Evolutionary conservation across 2,797 vertebrate genomes (phyloP), one percentile per base, ranked within the genome.

Genomic region (Agapornis canus): DNA sequence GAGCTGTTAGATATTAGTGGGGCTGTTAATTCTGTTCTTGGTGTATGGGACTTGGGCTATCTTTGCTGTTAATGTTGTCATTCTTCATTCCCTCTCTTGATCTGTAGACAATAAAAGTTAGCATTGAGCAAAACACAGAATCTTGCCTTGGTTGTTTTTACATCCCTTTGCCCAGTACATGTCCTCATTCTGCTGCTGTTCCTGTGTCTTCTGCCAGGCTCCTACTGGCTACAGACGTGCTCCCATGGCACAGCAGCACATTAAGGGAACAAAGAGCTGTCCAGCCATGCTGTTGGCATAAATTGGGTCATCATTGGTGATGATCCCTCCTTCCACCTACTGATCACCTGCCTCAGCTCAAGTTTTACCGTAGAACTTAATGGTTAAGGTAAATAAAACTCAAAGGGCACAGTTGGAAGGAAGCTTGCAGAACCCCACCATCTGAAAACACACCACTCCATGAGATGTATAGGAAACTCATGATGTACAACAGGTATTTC

Each of bases 61-160:
- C 17, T 91, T 49, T 15, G 29, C 27, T 70, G 22, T 60, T 18
- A 3, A 23, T 6, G 11, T 23, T 11, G 13, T 39, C 39, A 0
- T 51, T 48, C 64, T 47, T 82, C 32, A 0, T 70, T 82, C 89
- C 51, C 79, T 57, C 52, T 92, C 75, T 64, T 64, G 59, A 21
- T 43, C 89, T 25, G 56, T 73, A 94, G 89, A 52, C 79, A 96
- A 96, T 96, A 96, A 96, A 96, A 71, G 10, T 60, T 42, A 76
- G 82, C 89, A 89, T 73, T 17, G 2, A 89, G 68, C 84, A 96
- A 94, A 92, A 80, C 1, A 0, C 48, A 77, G 42, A 45, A 3
- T 43, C 73, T 73, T 77, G 63, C 86, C 29, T 43, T n/a, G 57
- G 57, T 83, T 39, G 49, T 93, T 93, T 65, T 91, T 87, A 5